phyloP scores from a whole-genome alignment of 2,888 invertebrate species.

The Hemistola chrysoprasaria region DNA sequence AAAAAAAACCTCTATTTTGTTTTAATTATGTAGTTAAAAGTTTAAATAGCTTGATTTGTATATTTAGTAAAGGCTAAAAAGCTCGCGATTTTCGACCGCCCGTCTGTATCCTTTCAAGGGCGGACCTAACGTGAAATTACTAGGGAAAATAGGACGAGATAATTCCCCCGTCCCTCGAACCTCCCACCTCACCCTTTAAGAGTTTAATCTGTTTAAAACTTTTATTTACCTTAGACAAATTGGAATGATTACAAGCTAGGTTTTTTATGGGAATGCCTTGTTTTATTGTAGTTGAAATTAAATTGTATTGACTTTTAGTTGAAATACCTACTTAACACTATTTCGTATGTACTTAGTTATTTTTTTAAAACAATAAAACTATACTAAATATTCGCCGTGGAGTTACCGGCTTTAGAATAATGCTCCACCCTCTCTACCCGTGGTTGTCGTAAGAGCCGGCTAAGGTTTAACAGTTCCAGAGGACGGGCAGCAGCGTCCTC shows the following conservation, averaged over 20 bases:
- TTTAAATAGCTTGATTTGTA: too few species aligned
- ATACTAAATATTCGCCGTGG: too few species aligned
- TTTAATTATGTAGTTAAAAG: too few species aligned
- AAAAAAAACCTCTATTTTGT: too few species aligned
- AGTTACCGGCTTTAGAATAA: too few species aligned
- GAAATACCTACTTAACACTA: too few species aligned
- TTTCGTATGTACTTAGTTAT: too few species aligned
- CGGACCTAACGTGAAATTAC: constrained; percentile 71
- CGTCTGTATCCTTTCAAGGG: constrained; percentile 46
- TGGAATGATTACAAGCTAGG: constrained; percentile 64
- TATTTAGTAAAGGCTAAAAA: constrained; percentile 4
- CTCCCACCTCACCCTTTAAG: constrained; percentile 47
- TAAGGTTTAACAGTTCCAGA: too few species aligned
- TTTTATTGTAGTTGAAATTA: constrained; percentile 39
- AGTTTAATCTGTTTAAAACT: constrained; percentile 79
- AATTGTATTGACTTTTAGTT: constrained; percentile 15
- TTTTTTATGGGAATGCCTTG: constrained; percentile 46
- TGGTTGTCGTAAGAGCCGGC: too few species aligned
- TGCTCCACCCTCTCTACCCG: too few species aligned
- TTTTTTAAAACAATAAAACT: too few species aligned
- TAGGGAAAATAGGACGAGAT: constrained; percentile 78
- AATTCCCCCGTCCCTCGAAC: constrained; percentile 55
- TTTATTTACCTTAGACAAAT: constrained; percentile 75
- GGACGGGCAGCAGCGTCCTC: too few species aligned
- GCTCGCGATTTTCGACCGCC: constrained; percentile 31